Evolutionary conservation across 2,113 vertebrate genomes (phyloP), one percentile per base, ranked within the genome.

Genomic region (Macrotis lagotis): DNA sequence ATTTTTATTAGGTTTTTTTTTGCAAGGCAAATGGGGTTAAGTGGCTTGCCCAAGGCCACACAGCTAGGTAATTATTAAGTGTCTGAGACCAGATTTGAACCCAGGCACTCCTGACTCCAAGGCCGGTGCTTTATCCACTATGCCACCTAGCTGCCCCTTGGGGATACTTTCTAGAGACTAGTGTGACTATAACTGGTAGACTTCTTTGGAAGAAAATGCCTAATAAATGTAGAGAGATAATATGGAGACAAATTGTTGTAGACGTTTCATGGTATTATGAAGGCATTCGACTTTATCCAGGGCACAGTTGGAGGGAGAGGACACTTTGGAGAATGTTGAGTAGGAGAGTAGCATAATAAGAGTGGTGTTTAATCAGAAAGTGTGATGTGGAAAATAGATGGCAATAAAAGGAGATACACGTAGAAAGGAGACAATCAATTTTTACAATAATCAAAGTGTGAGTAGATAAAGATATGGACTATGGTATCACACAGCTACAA

Each of bases 361-460:
- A 59, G 2, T 10, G 93, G 49, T 8, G 51, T 47, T 93, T 92
- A 95, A 95, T 94, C 10, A 59, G 55, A 93, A 66, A 91, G 26
- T 51, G 48, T 0, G 66, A 91, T 52, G 66, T 28, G 14, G 49
- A 92, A 7, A 74, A 91, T 19, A 66, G 22, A 94, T 50, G 51
- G 49, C 10, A 89, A 95, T 52, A 11, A 31, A 59, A 88, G 37
- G 91, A 96, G 59, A 89, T 93, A 94, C 53, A 37, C 26, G 55
- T 7, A 0, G 96, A 97, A 53, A 92, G 10, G 53, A 50, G 90
- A 55, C 89, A 66, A 48, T 52, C 47, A 26, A 59, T 10, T 92
- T 93, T 50, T 94, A 47, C 47, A 47, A 88, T 52, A 92, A 91
- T 94, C 44, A 91, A 95, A 92, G 0, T 22, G 88, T 89, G 88